Conservation (phyloP, 2,797 vertebrate species). For the Gallirallus australis region DNA sequence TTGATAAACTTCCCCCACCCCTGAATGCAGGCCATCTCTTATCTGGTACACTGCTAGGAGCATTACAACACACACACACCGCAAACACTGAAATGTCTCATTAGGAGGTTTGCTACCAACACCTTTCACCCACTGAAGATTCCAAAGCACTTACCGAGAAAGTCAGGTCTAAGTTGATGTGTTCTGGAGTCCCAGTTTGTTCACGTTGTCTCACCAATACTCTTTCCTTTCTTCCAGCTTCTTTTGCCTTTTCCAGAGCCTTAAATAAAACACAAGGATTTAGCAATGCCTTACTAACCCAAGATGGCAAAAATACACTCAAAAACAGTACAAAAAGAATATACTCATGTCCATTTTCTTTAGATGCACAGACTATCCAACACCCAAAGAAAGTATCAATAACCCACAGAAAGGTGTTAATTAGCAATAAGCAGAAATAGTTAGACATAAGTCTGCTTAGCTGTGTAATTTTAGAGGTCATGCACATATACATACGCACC, state of each 20-base stretch:
- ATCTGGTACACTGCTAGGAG: neutral
- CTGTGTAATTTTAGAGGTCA: neutral
- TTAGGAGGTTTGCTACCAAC: neutral
- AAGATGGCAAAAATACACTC: neutral
- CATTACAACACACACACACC: neutral
- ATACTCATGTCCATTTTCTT: neutral
- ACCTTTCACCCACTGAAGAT: neutral
- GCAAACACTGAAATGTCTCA: neutral
- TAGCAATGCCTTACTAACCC: neutral
- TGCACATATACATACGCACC: neutral
- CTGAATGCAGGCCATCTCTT: neutral
- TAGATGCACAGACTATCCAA: neutral
- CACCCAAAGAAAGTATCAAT: neutral
- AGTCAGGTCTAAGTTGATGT: constrained; percentile 92
- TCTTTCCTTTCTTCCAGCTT: constrained; percentile 93
- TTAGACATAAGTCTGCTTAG: neutral
- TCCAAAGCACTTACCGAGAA: constrained; percentile 88
- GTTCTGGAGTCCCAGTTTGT: constrained; percentile 85
- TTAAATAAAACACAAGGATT: constrained; percentile 67
- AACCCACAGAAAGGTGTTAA: neutral
- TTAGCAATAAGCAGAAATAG: neutral
- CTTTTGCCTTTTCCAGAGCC: constrained; percentile 97
- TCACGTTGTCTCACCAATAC: constrained; percentile 90
- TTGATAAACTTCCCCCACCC: neutral
- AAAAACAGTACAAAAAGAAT: neutral